Base-by-base conservation (phyloP, 2,888 invertebrate species). In the Amiota mariae region DNA sequence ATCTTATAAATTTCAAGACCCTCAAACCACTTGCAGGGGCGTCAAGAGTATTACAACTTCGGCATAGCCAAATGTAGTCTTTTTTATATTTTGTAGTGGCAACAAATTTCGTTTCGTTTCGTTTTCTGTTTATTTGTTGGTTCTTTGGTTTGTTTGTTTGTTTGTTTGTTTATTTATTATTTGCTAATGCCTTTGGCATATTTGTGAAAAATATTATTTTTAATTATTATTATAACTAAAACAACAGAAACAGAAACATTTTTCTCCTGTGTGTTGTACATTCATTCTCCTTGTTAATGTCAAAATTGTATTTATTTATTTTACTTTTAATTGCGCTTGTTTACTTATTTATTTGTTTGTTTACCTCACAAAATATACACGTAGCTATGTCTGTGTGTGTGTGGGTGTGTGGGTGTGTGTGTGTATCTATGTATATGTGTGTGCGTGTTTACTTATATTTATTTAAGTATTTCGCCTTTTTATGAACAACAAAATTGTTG, bases 241-340 rank as follows among this genome's bases (percentile, higher is more conserved):
- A 61, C 68, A 78, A 36, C 36, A 36, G 24, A 24, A 24, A 36
- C 36, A 36, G 36, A 36, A 36, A 36, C 36, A 1, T 36, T 36
- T 36, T 36, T 36, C 6, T 24, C 24, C 24, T 24, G 24, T 24
- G 24, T 24, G 24, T 24, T 1, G 4, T 36, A 4, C 36, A 1
- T 36, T 6, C 8, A 1, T 6, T 36, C 36, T 36, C 36, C 36
- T 36, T 36, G 36, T 36, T 36, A 6, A 36, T 36, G 36, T 36
- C 36, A 36, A 36, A 36, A 36, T n/a, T n/a, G n/a, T 36, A 36
- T 36, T 36, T 75, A 73, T 77, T 77, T 77, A 64, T 59, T 73
- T 24, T 51, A 71, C 68, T 75, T 77, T 77, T 78, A 78, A 78
- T 77, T 77, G 70, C 63, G 71, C 73, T 63, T 75, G 72, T 78